These are phyloP conservation scores for Propithecus perrieri DNA, from an alignment of 2,797 vertebrate species.

Conservation along the genomic window DNA sequence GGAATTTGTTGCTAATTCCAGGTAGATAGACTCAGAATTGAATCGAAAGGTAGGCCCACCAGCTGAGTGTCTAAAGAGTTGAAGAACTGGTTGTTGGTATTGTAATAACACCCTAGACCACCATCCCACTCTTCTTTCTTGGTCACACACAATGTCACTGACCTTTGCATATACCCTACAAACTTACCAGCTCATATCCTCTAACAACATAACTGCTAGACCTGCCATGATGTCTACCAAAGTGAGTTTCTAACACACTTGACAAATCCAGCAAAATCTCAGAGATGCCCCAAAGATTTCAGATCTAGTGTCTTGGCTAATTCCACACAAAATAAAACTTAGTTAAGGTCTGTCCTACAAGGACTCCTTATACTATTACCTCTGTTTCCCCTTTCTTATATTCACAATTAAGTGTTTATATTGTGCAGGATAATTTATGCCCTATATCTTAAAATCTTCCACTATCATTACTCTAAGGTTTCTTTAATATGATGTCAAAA, in stretches of 20 bases:
- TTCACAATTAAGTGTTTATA: neutral
- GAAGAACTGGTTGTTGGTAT: neutral
- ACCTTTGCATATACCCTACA: neutral
- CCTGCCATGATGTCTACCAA: neutral
- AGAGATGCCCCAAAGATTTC: neutral
- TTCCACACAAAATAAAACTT: neutral
- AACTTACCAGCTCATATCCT: neutral
- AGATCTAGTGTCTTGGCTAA: neutral
- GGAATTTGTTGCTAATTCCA: neutral
- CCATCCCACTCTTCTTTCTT: neutral
- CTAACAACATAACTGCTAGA: neutral
- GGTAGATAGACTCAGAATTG: neutral
- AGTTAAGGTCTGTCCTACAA: neutral
- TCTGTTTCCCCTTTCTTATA: neutral
- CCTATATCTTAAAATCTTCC: neutral
- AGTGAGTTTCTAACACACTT: neutral
- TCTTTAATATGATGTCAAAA: neutral
- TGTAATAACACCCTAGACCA: neutral
- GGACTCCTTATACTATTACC: neutral
- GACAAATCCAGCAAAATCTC: neutral
- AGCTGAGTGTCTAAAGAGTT: neutral
- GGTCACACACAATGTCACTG: neutral
- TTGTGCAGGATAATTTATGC: neutral
- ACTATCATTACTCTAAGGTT: neutral
- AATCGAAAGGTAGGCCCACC: neutral